A percentile compares a stretch with the other conserved stretches of the same genome.
phyloP scores from a whole-genome alignment of 2,113 vertebrate species.

The Gallinago undulata region DNA sequence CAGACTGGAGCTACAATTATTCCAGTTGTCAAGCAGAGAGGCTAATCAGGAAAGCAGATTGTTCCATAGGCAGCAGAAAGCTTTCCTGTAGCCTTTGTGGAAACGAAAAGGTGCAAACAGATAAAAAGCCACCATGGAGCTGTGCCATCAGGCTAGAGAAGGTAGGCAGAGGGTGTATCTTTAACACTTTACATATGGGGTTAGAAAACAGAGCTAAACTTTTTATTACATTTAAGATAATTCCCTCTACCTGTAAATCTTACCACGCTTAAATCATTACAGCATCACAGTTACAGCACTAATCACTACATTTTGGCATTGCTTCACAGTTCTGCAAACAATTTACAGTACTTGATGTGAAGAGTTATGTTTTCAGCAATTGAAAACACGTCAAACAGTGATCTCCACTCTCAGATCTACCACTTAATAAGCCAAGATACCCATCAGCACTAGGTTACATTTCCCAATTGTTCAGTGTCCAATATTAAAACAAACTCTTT shows the following conservation, averaged over 20 bases:
- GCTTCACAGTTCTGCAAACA: background rate
- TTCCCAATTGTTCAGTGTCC: background rate
- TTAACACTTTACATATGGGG: background rate
- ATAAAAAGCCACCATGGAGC: background rate
- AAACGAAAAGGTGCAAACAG: background rate
- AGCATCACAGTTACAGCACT: background rate
- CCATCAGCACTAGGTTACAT: background rate
- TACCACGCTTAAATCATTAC: background rate
- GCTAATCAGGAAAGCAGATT: background rate
- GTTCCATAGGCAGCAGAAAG: background rate
- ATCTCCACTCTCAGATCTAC: background rate
- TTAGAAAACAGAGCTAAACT: background rate
- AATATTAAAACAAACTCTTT: background rate
- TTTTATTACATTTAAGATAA: background rate
- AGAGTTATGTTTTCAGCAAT: background rate
- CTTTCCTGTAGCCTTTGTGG: background rate
- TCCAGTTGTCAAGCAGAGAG: background rate
- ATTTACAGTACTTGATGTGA: background rate
- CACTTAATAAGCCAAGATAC: background rate
- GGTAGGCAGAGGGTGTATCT: background rate
- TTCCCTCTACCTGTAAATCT: background rate
- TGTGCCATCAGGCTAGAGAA: background rate
- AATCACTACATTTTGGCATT: background rate
- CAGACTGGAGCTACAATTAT: background rate
- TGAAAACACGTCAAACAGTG: background rate